Evolutionary conservation across 2,888 invertebrate species (phyloP), one percentile per base, ranked within the genome.

Genomic region (Dexiosoma caninum): DNA sequence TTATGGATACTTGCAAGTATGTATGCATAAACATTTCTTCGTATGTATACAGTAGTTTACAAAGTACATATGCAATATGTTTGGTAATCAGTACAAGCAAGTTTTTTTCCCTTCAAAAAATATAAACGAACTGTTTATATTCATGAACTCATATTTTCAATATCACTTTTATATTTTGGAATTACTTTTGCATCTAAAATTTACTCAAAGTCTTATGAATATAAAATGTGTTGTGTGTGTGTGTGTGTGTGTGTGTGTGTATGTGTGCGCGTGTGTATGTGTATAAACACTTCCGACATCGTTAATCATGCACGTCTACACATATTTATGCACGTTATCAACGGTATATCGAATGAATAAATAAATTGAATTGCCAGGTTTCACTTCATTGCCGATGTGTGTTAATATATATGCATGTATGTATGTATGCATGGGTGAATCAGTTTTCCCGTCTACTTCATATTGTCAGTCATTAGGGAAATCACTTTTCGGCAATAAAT

Each of bases 401-500:
- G n/a, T n/a, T n/a, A n/a, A n/a, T n/a, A n/a, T n/a, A n/a, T n/a
- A n/a, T n/a, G n/a, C n/a, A n/a, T n/a, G n/a, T n/a, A n/a, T n/a
- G n/a, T n/a, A n/a, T n/a, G n/a, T n/a, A n/a, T n/a, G n/a, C n/a
- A n/a, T n/a, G n/a, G n/a, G n/a, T n/a, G n/a, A n/a, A n/a, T n/a
- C n/a, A n/a, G n/a, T n/a, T n/a, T n/a, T 27, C 27, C 4, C 27
- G 6, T n/a, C 0, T 1, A 7, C 12, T 44, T 51, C 14, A 6
- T 72, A 53, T 12, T 44, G 62, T 27, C 53, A 27, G 44, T 44
- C 72, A 27, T 44, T 72, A 72, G 53, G 72, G 72, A 64, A 64
- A 55, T 64, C 53, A 53, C 35, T 55, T 64, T 27, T 53, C 64
- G 53, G n/a, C 62, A 44, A 37, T 35, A 46, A 64, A 23, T 23